phyloP scores from a whole-genome alignment of 2,888 invertebrate genomes.

The Apamea crenata region DNA sequence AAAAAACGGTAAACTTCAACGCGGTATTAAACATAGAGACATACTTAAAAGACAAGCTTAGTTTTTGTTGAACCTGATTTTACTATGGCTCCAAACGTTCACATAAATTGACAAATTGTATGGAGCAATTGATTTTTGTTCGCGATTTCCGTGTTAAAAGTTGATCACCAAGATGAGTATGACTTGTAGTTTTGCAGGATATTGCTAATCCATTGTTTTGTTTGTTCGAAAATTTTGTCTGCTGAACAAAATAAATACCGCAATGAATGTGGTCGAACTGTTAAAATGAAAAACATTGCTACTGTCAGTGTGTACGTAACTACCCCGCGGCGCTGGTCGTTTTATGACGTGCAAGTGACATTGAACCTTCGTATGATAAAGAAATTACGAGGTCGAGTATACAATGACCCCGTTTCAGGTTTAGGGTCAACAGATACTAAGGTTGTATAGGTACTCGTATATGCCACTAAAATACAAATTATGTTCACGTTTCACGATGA shows the following conservation, averaged over 20 bases:
- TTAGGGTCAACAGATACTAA: background rate
- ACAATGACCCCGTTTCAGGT: background rate
- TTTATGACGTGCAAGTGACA: background rate
- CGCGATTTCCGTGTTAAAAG: no score
- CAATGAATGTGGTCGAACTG: background rate
- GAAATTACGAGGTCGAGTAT: background rate
- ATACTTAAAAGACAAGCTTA: background rate
- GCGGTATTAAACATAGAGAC: background rate
- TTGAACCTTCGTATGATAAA: background rate
- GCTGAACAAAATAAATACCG: no score
- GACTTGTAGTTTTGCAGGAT: background rate
- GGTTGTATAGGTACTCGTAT: no score
- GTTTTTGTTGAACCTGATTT: background rate
- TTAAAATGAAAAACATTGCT: no score
- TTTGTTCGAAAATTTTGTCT: no score
- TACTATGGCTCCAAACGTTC: background rate
- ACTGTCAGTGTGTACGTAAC: no score
- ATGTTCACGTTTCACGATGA: background rate
- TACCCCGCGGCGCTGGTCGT: no score
- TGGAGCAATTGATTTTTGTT: background rate
- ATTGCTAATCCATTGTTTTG: no score
- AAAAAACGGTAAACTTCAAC: constrained; percentile 13
- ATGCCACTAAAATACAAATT: background rate
- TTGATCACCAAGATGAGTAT: background rate
- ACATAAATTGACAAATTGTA: background rate